Conservation (phyloP, 64 coral and sea anemone species). For the Catalaphyllia jardinei region DNA sequence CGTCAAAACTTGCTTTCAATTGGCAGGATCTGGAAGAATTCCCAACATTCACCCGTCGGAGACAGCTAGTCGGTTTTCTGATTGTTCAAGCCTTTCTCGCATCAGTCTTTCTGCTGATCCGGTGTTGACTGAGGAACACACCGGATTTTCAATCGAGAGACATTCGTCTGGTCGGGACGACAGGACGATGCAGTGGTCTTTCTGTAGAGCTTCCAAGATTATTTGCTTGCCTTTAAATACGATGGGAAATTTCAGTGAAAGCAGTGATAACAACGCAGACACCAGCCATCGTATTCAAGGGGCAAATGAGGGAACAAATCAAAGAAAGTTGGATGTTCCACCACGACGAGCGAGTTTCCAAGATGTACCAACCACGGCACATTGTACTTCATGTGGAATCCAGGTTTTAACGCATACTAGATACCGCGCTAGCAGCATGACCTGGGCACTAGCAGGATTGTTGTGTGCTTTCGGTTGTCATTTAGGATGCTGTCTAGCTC, state of each 20-base stretch:
- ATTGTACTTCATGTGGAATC: slow-evolving; percentile 11
- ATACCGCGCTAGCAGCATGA: slow-evolving; percentile 57
- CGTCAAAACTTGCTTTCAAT: neutral
- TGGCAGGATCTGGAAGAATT: neutral
- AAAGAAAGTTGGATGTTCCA: neutral
- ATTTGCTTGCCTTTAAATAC: neutral
- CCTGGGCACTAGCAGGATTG: slow-evolving; percentile 58
- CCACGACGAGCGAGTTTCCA: neutral
- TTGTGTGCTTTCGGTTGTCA: slow-evolving; percentile 72
- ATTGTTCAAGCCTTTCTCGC: neutral
- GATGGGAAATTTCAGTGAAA: neutral
- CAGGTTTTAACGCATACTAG: neutral
- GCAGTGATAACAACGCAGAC: neutral
- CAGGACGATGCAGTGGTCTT: neutral
- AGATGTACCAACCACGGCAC: neutral
- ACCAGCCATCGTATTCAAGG: neutral
- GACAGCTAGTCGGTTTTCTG: neutral
- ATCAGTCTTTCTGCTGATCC: neutral
- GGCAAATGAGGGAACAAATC: neutral
- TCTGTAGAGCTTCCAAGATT: neutral
- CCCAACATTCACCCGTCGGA: neutral
- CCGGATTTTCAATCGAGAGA: neutral
- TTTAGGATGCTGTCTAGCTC: slow-evolving; percentile 69
- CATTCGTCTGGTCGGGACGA: neutral
- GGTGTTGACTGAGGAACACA: neutral